phyloP scores from a whole-genome alignment of 2,113 vertebrate species.

The Coturnix japonica region DNA sequence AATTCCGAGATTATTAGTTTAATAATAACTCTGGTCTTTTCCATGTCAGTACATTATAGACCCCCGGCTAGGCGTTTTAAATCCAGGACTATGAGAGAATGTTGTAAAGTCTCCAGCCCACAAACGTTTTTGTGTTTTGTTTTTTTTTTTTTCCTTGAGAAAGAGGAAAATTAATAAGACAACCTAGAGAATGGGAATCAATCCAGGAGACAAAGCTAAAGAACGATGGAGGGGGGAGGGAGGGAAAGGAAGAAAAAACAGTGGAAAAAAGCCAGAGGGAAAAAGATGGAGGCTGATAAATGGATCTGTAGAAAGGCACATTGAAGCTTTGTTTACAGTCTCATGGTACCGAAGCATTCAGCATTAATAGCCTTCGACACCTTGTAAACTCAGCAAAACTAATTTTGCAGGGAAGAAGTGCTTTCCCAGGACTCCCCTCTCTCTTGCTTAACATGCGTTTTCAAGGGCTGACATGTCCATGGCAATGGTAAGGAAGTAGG shows the following conservation, averaged over 20 bases:
- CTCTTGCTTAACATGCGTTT: background rate
- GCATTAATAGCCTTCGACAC: constrained; percentile 43
- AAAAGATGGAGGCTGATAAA: constrained; percentile 30
- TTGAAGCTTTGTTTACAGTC: constrained; percentile 40
- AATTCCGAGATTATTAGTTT: constrained; percentile 49
- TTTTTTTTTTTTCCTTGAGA: background rate
- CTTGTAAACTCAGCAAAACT: constrained; percentile 60
- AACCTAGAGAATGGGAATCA: constrained; percentile 35
- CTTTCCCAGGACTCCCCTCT: constrained; percentile 43
- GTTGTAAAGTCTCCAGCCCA: constrained; percentile 48
- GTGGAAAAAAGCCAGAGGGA: constrained; percentile 27
- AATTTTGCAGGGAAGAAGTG: constrained; percentile 19
- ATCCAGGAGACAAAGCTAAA: constrained; percentile 36
- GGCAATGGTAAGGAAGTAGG: background rate
- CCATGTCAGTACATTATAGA: constrained; percentile 23
- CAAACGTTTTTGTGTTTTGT: background rate
- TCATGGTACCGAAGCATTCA: constrained; percentile 8
- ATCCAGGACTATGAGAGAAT: constrained; percentile 33
- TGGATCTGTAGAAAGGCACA: constrained; percentile 1
- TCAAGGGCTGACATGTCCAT: background rate
- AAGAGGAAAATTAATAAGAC: constrained; percentile 58
- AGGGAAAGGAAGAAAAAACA: background rate
- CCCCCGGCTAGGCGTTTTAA: background rate
- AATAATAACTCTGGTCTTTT: constrained; percentile 39
- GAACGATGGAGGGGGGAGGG: background rate